Evolutionary conservation across 2,888 invertebrate genomes (phyloP).

Genomic region (Tipula helvola): DNA sequence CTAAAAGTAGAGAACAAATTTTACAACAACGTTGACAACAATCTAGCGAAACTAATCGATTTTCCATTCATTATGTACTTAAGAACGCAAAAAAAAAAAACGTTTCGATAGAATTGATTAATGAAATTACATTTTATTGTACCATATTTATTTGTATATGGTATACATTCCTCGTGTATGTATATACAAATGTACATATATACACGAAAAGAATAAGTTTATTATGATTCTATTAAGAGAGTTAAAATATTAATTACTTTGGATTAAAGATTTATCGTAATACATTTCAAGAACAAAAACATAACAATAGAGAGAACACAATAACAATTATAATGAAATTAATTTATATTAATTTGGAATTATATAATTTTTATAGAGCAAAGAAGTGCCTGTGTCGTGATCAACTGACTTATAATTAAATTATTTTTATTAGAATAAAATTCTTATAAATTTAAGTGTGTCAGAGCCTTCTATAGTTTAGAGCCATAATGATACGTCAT

Average conservation of each 20-base stretch:
- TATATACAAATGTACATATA: neutral
- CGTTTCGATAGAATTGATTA: neutral
- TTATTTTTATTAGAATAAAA: too few relatives aligned
- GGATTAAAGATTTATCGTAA: slow-evolving; percentile 4
- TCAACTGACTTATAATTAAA: too few relatives aligned
- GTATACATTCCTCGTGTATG: neutral
- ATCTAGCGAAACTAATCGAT: neutral
- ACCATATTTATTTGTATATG: neutral
- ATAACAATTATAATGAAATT: neutral
- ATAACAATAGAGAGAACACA: neutral
- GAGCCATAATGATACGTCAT: too few relatives aligned
- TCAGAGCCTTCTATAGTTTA: too few relatives aligned
- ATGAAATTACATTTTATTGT: neutral
- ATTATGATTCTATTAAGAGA: neutral
- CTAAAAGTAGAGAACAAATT: too few relatives aligned
- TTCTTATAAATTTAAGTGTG: too few relatives aligned
- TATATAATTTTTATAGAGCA: neutral
- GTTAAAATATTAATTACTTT: neutral
- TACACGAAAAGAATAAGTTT: neutral
- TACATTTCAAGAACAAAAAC: neutral
- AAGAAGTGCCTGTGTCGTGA: too few relatives aligned
- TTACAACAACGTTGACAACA: neutral
- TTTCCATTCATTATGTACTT: neutral
- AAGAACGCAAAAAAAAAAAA: neutral
- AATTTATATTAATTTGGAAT: neutral